These are phyloP conservation scores for Mactra quadrangularis DNA, from an alignment of 1,140 invertebrate genomes.

Conservation along the genomic window DNA sequence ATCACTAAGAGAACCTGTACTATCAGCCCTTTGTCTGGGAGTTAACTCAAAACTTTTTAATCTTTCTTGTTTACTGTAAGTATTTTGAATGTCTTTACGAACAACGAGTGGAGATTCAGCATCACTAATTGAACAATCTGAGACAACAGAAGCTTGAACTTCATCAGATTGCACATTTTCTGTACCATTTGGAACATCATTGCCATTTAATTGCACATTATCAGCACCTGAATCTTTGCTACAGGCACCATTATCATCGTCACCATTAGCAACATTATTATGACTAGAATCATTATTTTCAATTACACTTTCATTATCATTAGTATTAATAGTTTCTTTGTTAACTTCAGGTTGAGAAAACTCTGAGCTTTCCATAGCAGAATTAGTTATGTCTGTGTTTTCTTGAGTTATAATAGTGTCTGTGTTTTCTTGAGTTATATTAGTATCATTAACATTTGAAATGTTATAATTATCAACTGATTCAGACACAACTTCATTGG, in stretches of 20 bases:
- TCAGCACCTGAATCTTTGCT: background rate
- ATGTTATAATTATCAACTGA: too few species aligned
- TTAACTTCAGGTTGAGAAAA: too few species aligned
- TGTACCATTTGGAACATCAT: background rate
- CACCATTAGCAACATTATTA: background rate
- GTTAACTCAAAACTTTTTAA: constrained; percentile 38
- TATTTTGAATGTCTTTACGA: constrained; percentile 63
- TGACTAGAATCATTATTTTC: constrained; percentile 17
- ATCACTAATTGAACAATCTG: constrained; percentile 58
- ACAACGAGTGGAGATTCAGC: constrained; percentile 63
- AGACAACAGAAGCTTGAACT: background rate
- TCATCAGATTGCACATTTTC: constrained; percentile 31
- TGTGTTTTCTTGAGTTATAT: too few species aligned
- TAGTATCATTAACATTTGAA: too few species aligned
- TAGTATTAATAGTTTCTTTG: too few species aligned
- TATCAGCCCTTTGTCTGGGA: constrained; percentile 37
- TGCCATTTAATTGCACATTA: constrained; percentile 20
- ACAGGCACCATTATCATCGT: background rate
- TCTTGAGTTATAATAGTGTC: too few species aligned
- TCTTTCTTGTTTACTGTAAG: constrained; percentile 55
- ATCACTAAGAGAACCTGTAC: constrained; percentile 57
- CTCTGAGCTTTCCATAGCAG: too few species aligned
- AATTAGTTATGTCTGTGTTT: too few species aligned
- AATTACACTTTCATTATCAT: too few species aligned
- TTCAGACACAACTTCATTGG: too few species aligned